A percentile compares a stretch with the other conserved stretches of the same genome.
Evolutionary conservation across 35 echinoderm and acorn worm species (phyloP).

Genomic region (Chiridota heheva): DNA sequence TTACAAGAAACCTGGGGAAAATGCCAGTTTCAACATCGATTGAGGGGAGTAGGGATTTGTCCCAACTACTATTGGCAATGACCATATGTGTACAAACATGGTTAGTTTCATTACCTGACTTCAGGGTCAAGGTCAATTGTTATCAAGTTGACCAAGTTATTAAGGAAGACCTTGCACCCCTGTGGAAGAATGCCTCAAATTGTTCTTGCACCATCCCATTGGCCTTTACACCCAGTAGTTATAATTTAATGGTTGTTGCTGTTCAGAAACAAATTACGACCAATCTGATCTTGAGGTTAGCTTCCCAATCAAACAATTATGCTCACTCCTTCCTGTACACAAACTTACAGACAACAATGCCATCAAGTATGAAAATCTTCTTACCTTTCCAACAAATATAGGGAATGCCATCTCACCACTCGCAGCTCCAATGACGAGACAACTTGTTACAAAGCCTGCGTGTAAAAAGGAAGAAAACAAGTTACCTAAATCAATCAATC

Average conservation of each 20-base stretch:
- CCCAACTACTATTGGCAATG: too few relatives aligned
- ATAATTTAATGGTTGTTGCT: background rate
- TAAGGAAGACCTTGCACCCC: too few relatives aligned
- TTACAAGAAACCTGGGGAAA: too few relatives aligned
- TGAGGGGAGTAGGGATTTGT: too few relatives aligned
- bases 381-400: constrained; percentile 87
- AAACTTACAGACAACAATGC: too few relatives aligned
- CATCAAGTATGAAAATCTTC: too few relatives aligned
- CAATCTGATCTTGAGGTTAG: background rate
- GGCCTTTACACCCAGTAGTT: background rate
- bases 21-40: too few relatives aligned
- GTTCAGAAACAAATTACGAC: background rate
- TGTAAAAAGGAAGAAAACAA: background rate
- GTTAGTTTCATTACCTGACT: too few relatives aligned
- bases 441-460: constrained; percentile 91
- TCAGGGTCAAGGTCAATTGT: too few relatives aligned
- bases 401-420: constrained; percentile 98
- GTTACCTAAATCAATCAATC: background rate
- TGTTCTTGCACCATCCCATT: background rate
- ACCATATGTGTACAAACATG: too few relatives aligned
- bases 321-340: too few relatives aligned
- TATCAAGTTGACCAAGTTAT: too few relatives aligned
- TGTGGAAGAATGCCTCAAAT: background rate
- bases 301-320: background rate
- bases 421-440: constrained; percentile 91